Evolutionary conservation across 92 coral and sea anemone genomes (phyloP).

Genomic region (Diadumene lineata): DNA sequence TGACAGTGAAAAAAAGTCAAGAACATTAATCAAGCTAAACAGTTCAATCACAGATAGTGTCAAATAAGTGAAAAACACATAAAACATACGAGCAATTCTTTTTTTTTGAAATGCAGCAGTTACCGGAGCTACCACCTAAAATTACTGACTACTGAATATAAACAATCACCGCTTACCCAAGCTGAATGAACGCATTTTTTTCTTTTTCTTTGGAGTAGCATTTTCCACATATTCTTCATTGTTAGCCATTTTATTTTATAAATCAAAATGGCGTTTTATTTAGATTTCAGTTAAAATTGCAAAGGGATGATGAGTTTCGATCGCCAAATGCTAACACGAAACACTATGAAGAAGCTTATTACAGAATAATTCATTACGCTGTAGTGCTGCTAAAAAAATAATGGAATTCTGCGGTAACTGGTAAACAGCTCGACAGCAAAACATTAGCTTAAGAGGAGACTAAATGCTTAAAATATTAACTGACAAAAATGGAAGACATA

Average conservation of each 20-base stretch:
- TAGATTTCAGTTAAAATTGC: not conserved
- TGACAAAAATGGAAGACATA: not conserved
- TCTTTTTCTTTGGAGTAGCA: slow-evolving; percentile 5
- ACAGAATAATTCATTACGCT: slow-evolving; percentile 23
- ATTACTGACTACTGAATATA: not conserved
- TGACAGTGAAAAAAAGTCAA: not conserved
- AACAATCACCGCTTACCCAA: slow-evolving; percentile 23
- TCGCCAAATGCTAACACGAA: no score
- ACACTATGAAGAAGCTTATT: no score
- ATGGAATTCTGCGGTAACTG: slow-evolving; percentile 20
- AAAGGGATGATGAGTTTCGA: not conserved
- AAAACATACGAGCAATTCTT: no score
- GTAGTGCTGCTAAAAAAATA: slow-evolving; percentile 24
- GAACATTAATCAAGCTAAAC: not conserved
- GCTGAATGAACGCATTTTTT: slow-evolving; percentile 24
- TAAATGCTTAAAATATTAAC: not conserved
- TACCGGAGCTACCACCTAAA: no score
- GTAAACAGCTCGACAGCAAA: slow-evolving; percentile 14
- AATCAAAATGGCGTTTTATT: not conserved
- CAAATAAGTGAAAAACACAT: no score
- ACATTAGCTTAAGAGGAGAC: not conserved
- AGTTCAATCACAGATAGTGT: not conserved
- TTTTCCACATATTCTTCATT: slow-evolving; percentile 15
- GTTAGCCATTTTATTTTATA: not conserved
- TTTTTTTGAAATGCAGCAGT: not conserved